Conservation (phyloP, 2,888 invertebrate genomes). For the Syritta pipiens region DNA sequence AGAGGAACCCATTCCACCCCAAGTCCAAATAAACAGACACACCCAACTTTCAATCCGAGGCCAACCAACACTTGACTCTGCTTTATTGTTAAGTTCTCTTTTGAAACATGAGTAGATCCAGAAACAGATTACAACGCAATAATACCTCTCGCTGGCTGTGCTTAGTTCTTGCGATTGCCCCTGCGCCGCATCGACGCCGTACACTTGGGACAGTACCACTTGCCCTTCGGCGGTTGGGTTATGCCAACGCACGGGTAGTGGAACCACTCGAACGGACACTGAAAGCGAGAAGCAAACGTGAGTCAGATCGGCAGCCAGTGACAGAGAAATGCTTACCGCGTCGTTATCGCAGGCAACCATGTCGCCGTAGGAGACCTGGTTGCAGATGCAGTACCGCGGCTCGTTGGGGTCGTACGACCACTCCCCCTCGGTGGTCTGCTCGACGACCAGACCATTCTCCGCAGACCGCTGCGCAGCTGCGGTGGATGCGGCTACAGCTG, state of each 20-base stretch:
- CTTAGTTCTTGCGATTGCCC: conserved; percentile 88
- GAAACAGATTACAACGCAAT: no score
- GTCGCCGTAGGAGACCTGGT: conserved; percentile 98
- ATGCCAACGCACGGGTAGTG: conserved; percentile 99
- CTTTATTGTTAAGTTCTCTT: conserved; percentile 32
- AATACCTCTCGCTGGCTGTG: not conserved
- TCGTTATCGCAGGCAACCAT: conserved; percentile 99
- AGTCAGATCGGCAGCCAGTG: conserved; percentile 6
- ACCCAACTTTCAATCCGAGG: conserved; percentile 40
- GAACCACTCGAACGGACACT: conserved; percentile 99
- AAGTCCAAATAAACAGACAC: not conserved
- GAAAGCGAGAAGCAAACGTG: conserved; percentile 74
- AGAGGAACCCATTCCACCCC: not conserved
- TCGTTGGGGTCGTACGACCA: conserved; percentile 98
- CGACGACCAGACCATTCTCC: conserved; percentile 77
- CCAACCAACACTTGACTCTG: conserved; percentile 39
- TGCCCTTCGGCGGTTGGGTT: conserved; percentile 96
- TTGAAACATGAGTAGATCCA: not conserved
- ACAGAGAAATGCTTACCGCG: no score
- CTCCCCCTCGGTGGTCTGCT: conserved; percentile 84
- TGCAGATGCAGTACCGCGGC: conserved; percentile 96
- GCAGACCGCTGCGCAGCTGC: conserved; percentile 68
- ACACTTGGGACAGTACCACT: conserved; percentile 99
- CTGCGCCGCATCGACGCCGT: conserved; percentile 91
- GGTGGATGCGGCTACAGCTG: conserved; percentile 70